These are phyloP conservation scores for Petaurus breviceps DNA, from an alignment of 2,113 vertebrate species.

Conservation along the genomic window DNA sequence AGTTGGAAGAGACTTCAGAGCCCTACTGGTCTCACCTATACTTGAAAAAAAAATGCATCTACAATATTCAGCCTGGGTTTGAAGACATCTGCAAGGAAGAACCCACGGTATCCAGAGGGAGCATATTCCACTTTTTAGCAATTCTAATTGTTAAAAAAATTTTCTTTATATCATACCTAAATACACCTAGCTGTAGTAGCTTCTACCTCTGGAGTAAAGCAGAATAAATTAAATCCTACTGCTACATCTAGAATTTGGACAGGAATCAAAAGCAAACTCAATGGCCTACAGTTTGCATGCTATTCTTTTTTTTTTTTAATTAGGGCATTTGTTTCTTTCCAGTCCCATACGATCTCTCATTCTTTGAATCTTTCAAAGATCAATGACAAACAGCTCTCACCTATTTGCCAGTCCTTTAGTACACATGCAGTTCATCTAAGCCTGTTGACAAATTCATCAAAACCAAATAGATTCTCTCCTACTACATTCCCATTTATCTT, in stretches of 20 bases:
- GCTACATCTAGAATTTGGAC: background rate
- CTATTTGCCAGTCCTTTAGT: no score
- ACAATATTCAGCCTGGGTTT: background rate
- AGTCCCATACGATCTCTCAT: no score
- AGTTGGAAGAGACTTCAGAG: background rate
- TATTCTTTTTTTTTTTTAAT: background rate
- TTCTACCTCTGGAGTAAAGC: background rate
- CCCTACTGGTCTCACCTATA: background rate
- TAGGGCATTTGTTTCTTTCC: no score
- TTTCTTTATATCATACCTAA: background rate
- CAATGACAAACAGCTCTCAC: no score
- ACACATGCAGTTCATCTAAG: no score
- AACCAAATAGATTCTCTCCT: no score
- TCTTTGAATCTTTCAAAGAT: no score
- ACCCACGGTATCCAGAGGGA: background rate
- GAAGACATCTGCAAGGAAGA: background rate
- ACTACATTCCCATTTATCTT: no score
- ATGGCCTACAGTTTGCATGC: background rate
- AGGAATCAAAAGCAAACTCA: background rate
- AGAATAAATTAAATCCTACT: background rate
- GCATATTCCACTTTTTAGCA: background rate
- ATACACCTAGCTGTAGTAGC: background rate
- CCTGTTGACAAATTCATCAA: no score
- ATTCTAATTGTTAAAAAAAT: background rate
- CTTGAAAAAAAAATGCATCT: background rate